Percentiles rank a stretch among this genome's conserved stretches.
These are phyloP conservation scores for Phataginus tricuspis DNA, from an alignment of 2,797 vertebrate species.

Conservation along the genomic window DNA sequence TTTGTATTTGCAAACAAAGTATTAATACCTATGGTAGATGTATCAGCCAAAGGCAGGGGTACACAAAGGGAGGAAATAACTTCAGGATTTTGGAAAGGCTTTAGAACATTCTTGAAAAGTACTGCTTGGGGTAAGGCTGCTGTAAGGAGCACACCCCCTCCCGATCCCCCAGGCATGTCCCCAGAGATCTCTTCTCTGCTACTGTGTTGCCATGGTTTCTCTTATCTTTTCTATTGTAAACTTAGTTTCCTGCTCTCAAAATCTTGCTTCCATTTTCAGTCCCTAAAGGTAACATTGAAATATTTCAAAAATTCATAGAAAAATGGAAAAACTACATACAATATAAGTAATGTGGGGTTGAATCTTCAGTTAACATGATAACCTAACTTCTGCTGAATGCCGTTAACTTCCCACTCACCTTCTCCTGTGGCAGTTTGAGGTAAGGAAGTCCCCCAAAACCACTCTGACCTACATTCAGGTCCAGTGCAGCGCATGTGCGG, in stretches of 20 bases:
- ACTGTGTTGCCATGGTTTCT: not conserved
- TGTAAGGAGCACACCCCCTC: not conserved
- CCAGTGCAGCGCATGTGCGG: not conserved
- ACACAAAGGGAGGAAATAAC: not conserved
- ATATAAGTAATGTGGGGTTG: not conserved
- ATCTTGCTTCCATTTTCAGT: not conserved
- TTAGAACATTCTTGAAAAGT: not conserved
- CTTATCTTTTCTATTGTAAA: not conserved
- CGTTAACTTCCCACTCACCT: not conserved
- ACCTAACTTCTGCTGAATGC: not conserved
- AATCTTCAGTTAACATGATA: not conserved
- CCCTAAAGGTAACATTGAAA: not conserved
- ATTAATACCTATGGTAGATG: not conserved
- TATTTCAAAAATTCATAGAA: not conserved
- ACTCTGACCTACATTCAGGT: too few species aligned
- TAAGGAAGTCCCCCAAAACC: too few species aligned
- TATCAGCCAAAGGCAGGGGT: not conserved
- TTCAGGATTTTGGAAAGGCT: not conserved
- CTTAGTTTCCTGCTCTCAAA: not conserved
- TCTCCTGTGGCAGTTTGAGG: not conserved
- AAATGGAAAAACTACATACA: not conserved
- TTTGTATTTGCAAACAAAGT: not conserved
- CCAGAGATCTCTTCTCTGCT: not conserved
- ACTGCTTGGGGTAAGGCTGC: not conserved
- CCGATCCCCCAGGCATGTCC: not conserved